These are phyloP conservation scores for Drosophila niveifrons DNA, from an alignment of 2,888 invertebrate species.

Conservation along the genomic window DNA sequence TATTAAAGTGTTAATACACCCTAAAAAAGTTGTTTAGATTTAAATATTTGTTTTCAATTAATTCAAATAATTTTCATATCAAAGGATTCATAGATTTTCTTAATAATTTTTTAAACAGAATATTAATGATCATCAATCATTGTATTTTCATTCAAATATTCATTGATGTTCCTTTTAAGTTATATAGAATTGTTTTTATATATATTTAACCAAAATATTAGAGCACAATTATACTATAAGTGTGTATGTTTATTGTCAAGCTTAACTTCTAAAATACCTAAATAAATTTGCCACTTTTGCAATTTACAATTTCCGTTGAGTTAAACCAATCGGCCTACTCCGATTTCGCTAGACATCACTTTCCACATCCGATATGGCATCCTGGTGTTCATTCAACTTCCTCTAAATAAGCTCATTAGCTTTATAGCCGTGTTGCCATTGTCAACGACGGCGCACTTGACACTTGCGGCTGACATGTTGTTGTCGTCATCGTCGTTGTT, in stretches of 20 bases:
- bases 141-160: too few relatives aligned
- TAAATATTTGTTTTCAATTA: too few relatives aligned
- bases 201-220: too few relatives aligned
- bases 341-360: background rate
- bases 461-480: conserved; percentile 68
- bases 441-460: conserved; percentile 67
- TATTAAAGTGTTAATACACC: too few relatives aligned
- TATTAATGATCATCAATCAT: too few relatives aligned
- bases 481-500: conserved; percentile 31
- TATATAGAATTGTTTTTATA: too few relatives aligned
- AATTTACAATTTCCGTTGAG: background rate
- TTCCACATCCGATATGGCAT: conserved; percentile 8
- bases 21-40: too few relatives aligned
- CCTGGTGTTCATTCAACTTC: conserved; percentile 21
- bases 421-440: conserved; percentile 59
- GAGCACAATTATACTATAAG: too few relatives aligned
- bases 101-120: too few relatives aligned
- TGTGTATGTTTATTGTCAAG: background rate
- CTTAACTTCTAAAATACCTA: background rate
- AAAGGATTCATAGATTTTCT: too few relatives aligned
- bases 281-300: background rate
- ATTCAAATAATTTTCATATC: too few relatives aligned
- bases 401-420: conserved; percentile 73
- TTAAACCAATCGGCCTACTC: background rate
- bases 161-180: too few relatives aligned